Evolutionary conservation across 2,888 invertebrate species (phyloP), one percentile per base, ranked within the genome.

Genomic region (Aelia acuminata): DNA sequence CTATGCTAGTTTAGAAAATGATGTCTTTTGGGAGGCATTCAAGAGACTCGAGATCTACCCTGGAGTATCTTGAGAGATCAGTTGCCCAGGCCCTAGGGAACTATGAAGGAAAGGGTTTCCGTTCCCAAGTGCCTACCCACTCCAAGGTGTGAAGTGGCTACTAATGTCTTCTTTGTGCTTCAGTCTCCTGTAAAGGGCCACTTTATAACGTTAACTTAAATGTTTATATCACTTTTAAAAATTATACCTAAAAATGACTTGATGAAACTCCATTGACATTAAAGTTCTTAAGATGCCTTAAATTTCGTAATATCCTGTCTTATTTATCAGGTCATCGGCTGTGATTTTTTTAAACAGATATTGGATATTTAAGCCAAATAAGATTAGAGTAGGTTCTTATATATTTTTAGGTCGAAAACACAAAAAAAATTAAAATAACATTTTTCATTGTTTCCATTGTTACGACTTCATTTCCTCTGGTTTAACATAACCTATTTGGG

Each of bases 91-190:
- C 80, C 80, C 80, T 0, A 11, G 43, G 80, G 80, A 43, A 47
- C 43, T 47, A 47, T 80, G 80, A 47, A n/a, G 80, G 80, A 11
- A 80, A 80, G 43, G 35, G 80, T n/a, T n/a, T 22, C 13, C 10
- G 43, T n/a, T 80, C 43, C 80, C 80, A 43, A 47, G 80, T 43
- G 43, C 22, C 39, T 35, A 43, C 47, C 43, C 43, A 80, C 39
- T 80, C 39, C 39, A 80, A n/a, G 43, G 43, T 80, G 43, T 80
- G 43, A 80, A 70, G 63, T n/a, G 80, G 80, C 80, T n/a, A 39
- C 80, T 80, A 80, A 80, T 80, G 43, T 43, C 80, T 47, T 80
- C 80, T 47, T 80, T 80, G 39, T 80, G 43, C 43, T 47, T n/a
- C 22, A 10, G 22, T 11, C 22, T 10, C n/a, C 39, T 20, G 4